phyloP scores from a whole-genome alignment of 2,113 vertebrate genomes.

The Zosterops lateralis region DNA sequence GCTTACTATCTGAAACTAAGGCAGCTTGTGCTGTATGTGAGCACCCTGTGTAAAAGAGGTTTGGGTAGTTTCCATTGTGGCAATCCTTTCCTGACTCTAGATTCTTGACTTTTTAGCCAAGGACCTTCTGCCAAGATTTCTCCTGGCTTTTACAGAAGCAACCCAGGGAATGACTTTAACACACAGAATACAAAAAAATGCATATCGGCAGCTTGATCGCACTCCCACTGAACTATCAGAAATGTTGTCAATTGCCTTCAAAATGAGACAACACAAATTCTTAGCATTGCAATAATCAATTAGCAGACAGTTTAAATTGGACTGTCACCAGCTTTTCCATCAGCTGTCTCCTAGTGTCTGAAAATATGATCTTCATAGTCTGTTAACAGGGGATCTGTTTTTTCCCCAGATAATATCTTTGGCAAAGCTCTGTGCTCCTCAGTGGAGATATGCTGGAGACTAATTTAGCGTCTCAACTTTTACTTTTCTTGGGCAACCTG shows the following conservation, averaged over 20 bases:
- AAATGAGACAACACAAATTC: not conserved
- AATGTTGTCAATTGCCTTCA: not conserved
- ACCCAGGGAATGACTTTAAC: constrained; percentile 3
- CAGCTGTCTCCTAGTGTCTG: not conserved
- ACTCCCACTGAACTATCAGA: not conserved
- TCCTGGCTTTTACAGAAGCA: constrained; percentile 6
- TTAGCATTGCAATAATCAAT: not conserved
- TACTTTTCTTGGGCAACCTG: constrained; percentile 15
- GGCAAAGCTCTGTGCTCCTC: not conserved
- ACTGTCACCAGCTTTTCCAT: not conserved
- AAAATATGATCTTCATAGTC: not conserved
- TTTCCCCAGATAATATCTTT: not conserved
- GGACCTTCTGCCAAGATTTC: not conserved
- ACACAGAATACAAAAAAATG: not conserved
- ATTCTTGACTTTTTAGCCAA: constrained; percentile 5
- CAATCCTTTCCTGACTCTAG: constrained; percentile 5
- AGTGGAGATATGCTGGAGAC: not conserved
- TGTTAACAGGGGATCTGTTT: not conserved
- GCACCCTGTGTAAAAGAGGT: not conserved
- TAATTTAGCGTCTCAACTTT: constrained; percentile 9
- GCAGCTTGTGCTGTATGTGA: not conserved
- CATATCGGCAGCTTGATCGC: not conserved
- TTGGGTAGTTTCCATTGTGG: not conserved
- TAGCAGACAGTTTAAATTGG: not conserved
- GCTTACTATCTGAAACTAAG: not conserved